A percentile compares a stretch with the other conserved stretches of the same genome.
phyloP scores from a whole-genome alignment of 2,113 vertebrate species.

The Raphicerus campestris region DNA sequence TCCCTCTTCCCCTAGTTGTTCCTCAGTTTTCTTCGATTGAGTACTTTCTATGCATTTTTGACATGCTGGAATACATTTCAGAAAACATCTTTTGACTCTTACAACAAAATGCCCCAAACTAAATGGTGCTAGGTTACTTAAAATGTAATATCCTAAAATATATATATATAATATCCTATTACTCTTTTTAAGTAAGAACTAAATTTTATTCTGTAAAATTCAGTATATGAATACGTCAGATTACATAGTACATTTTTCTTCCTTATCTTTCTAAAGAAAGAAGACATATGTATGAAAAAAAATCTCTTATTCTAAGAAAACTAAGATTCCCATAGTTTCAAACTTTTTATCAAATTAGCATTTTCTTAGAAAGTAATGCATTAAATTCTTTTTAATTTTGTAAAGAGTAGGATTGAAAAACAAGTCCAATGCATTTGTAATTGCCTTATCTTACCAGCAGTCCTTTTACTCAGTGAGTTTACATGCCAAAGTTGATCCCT shows the following conservation, averaged over 20 bases:
- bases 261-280: neutral
- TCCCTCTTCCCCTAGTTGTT: neutral
- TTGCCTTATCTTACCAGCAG: neutral
- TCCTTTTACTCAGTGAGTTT: conserved; percentile 7
- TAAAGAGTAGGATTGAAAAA: neutral
- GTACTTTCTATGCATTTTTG: neutral
- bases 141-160: neutral
- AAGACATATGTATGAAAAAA: neutral
- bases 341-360: neutral
- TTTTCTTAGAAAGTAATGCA: neutral
- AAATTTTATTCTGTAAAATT: conserved; percentile 3
- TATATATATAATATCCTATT: neutral
- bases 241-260: neutral
- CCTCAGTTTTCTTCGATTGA: neutral
- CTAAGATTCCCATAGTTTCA: neutral
- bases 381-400: neutral
- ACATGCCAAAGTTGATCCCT: neutral
- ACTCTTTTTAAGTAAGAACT: neutral
- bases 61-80: neutral
- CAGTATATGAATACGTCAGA: neutral
- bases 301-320: neutral
- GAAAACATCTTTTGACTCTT: neutral
- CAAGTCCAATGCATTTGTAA: neutral
- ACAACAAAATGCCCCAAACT: neutral
- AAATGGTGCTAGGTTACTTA: neutral